Evolutionary conservation across 1,140 invertebrate species (phyloP), one percentile per base, ranked within the genome.

Genomic region (Sinella curviseta): DNA sequence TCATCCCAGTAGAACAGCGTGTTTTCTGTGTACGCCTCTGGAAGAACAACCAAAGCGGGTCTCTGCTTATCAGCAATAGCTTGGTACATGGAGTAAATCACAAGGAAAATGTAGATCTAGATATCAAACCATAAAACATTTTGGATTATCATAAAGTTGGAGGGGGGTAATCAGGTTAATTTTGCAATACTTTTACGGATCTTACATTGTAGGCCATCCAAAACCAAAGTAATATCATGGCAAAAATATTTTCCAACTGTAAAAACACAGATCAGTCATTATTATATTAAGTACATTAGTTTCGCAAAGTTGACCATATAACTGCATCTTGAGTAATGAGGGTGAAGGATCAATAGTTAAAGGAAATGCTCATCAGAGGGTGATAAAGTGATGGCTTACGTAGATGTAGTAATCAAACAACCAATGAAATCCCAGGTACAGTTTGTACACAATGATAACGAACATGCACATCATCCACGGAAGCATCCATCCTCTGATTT

Each of bases 351-450:
- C 17, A 4, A 48, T 48, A 8, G 39, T 48, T 17, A 60, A 60
- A 60, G 1, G 82, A 78, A 39, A 79, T 35, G 74, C 1, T 24
- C 76, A 78, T 54, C 28, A 54, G n/a, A 4, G 20, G 28, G 28
- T 39, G 54, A 48, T 30, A 14, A 8, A 14, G 14, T 76, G 31
- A 39, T 48, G 12, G 3, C 93, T 93, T 88, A 96, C 94, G 88
- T 95, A 95, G 86, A 95, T 95, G 85, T 95, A 95, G 84, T 96
- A 96, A 60, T 94, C 94, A 77, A 92, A 93, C 55, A 95, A 86
- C 0, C 95, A 88, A 93, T 94, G 95, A 26, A 95, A 85, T 16
- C 94, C 93, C 87, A 94, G 95, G 17, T 92, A 84, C 60, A 94
- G 87, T 86, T 95, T 93, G 84, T 95, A 95, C 0, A 91, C 76